phyloP scores from a whole-genome alignment of 2,113 vertebrate genomes.

The Alectura lathami region DNA sequence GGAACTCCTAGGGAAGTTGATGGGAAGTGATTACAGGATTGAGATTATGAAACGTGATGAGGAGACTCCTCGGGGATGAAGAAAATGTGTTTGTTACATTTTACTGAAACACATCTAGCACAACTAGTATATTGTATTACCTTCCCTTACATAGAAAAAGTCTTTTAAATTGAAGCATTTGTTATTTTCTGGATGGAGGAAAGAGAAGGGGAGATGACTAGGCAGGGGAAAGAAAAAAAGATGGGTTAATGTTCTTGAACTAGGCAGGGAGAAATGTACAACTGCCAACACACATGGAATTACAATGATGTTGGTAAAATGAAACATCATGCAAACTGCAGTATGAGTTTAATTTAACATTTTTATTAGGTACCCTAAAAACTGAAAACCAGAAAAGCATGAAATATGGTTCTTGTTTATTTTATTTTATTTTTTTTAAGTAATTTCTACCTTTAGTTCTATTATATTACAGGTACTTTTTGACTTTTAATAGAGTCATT shows the following conservation, averaged over 20 bases:
- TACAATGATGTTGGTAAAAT: not conserved
- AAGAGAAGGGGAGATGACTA: not conserved
- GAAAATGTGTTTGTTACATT: not conserved
- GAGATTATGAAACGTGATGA: not conserved
- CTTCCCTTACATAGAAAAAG: not conserved
- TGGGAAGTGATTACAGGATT: not conserved
- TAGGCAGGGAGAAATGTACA: not conserved
- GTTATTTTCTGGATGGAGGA: not conserved
- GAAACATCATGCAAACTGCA: not conserved
- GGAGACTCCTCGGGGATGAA: not conserved
- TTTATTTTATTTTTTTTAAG: no score
- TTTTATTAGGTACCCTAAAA: not conserved
- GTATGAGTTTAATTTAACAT: slow-evolving; percentile 2
- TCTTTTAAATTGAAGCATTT: not conserved
- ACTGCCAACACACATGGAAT: slow-evolving; percentile 50
- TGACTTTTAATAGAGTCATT: not conserved
- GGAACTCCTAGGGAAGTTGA: not conserved
- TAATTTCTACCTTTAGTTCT: not conserved
- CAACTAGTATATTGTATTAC: not conserved
- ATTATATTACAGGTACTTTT: not conserved
- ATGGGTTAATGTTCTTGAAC: not conserved
- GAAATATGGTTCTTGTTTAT: not conserved
- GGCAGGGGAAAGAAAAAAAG: not conserved
- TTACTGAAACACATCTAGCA: not conserved
- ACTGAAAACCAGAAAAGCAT: not conserved